Evolutionary conservation across 2,888 invertebrate species (phyloP).

Genomic region (Cryptocephalus primarius): DNA sequence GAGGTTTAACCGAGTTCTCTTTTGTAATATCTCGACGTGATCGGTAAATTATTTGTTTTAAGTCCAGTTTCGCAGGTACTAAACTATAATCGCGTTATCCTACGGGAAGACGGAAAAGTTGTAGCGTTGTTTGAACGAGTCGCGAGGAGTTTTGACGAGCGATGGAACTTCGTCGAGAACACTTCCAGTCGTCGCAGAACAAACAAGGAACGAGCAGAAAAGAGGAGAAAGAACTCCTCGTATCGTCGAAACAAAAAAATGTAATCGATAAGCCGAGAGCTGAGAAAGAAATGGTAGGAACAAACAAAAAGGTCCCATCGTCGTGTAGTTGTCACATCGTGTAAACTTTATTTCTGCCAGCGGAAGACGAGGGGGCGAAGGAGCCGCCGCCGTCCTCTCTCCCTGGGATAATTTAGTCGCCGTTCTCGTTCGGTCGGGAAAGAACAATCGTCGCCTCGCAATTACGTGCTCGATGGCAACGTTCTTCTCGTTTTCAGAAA

Average conservation of each 20-base stretch:
- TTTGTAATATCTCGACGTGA: too few species aligned
- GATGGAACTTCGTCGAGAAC: too few species aligned
- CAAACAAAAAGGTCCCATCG: constrained; percentile 3
- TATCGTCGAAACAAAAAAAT: constrained; percentile 3
- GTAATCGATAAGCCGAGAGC: constrained; percentile 7
- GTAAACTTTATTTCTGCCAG: constrained; percentile 8
- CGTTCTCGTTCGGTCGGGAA: constrained; percentile 2
- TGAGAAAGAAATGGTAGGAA: constrained; percentile 5
- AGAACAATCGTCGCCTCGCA: constrained; percentile 4
- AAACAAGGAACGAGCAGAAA: too few species aligned
- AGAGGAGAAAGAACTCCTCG: neutral
- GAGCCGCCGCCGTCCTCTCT: too few species aligned
- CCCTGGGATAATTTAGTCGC: constrained; percentile 6
- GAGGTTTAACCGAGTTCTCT: too few species aligned
- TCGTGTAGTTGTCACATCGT: constrained; percentile 7
- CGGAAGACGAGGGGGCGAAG: constrained; percentile 3
- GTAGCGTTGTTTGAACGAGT: too few species aligned
- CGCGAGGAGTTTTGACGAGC: too few species aligned
- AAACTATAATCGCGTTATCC: too few species aligned
- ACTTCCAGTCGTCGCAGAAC: neutral
- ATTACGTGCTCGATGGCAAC: constrained; percentile 7
- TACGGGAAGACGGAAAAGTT: too few species aligned
- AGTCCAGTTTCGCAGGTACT: too few species aligned
- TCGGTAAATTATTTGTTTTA: too few species aligned
- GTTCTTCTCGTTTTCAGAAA: neutral